phyloP scores from a whole-genome alignment of 2,888 invertebrate species.

The Amblyteles armatorius region DNA sequence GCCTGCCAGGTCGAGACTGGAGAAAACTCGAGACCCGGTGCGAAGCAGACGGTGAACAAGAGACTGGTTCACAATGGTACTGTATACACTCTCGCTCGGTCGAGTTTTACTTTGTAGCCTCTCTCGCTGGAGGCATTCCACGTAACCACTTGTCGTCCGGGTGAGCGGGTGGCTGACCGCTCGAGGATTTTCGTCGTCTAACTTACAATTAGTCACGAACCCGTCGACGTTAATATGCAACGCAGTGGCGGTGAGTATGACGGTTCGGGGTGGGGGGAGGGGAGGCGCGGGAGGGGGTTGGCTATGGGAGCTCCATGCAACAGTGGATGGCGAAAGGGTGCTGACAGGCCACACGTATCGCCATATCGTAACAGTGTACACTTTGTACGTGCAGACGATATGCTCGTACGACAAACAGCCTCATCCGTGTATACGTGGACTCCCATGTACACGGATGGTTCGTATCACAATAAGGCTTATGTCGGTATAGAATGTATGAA shows the following conservation, averaged over 20 bases:
- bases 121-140: constrained; percentile 19
- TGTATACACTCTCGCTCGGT: background rate
- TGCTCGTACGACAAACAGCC: constrained; percentile 20
- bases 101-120: constrained; percentile 5
- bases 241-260: constrained; percentile 48
- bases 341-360: constrained; percentile 25
- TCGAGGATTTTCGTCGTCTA: constrained; percentile 75
- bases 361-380: constrained; percentile 36
- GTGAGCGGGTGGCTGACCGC: constrained; percentile 74
- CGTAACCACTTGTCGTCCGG: constrained; percentile 66
- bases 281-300: constrained; percentile 12
- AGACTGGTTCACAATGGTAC: background rate
- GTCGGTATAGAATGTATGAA: constrained; percentile 13
- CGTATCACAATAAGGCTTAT: constrained; percentile 12
- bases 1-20: background rate
- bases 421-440: background rate
- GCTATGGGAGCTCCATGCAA: constrained; percentile 13
- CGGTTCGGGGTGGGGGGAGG: constrained; percentile 41
- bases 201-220: constrained; percentile 75
- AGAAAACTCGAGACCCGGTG: constrained; percentile 4
- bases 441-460: background rate
- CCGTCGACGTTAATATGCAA: constrained; percentile 72
- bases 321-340: constrained; percentile 38
- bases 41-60: background rate
- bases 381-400: constrained; percentile 47